Evolutionary conservation across 2,113 vertebrate species (phyloP).

Genomic region (Oncorhynchus clarkii): DNA sequence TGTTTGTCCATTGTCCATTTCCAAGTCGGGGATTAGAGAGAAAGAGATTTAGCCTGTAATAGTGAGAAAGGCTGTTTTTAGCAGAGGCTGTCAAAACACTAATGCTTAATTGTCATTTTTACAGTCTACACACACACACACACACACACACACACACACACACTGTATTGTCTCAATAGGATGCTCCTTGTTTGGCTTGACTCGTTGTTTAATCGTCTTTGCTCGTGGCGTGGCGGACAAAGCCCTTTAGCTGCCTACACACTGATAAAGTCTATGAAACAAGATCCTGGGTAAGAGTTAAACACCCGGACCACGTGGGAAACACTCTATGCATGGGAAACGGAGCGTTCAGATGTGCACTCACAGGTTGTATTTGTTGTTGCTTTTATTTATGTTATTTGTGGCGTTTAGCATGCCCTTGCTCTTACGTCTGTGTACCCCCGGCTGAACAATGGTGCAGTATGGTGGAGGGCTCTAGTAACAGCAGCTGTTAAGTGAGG

Average conservation of each 20-base stretch:
- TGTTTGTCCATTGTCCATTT: constrained; percentile 22
- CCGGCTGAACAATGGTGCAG: not conserved
- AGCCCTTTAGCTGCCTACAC: constrained; percentile 66
- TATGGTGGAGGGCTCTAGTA: constrained; percentile 25
- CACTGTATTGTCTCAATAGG: constrained; percentile 36
- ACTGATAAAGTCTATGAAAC: constrained; percentile 73
- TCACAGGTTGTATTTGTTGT: constrained; percentile 40
- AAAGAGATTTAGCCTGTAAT: constrained; percentile 12
- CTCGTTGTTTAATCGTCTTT: constrained; percentile 65
- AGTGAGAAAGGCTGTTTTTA: constrained; percentile 42
- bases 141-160: constrained; percentile 12
- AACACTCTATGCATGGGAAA: constrained; percentile 35
- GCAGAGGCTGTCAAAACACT: constrained; percentile 43
- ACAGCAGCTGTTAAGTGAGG: constrained; percentile 31
- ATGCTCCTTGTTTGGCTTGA: constrained; percentile 59
- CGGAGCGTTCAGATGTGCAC: constrained; percentile 33
- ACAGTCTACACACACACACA: constrained; percentile 32
- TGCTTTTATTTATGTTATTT: constrained; percentile 10
- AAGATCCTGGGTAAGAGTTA: constrained; percentile 53
- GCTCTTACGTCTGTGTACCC: constrained; percentile 7
- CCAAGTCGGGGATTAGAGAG: constrained; percentile 33
- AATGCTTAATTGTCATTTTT: constrained; percentile 67
- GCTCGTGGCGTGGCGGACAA: constrained; percentile 61
- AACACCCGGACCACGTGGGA: constrained; percentile 48
- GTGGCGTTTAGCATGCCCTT: constrained; percentile 6